Conservation (phyloP, 2,797 vertebrate genomes). For the Clarias platycephalus region DNA sequence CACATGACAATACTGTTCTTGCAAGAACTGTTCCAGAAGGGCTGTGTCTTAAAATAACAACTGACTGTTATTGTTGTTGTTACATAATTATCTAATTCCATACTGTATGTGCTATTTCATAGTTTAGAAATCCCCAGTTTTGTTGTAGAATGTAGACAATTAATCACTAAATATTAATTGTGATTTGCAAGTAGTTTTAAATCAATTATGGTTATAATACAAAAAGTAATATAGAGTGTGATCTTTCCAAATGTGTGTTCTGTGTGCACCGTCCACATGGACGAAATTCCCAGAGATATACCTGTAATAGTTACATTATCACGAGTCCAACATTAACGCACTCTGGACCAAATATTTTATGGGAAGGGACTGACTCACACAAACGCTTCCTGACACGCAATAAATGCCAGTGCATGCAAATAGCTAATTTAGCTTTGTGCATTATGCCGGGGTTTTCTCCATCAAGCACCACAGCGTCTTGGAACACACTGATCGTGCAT, state of each 20-base stretch:
- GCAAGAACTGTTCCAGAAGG: too few relatives aligned
- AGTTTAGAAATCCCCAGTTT: too few relatives aligned
- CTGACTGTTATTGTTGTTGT: too few relatives aligned
- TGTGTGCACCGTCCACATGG: not conserved
- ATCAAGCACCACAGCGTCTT: slow-evolving; percentile 34
- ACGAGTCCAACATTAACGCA: not conserved
- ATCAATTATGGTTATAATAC: not conserved
- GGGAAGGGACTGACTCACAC: too few relatives aligned
- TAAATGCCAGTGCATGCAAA: not conserved
- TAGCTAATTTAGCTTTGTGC: not conserved
- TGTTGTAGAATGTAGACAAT: too few relatives aligned
- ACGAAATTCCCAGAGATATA: not conserved
- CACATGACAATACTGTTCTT: too few relatives aligned
- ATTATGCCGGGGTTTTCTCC: not conserved
- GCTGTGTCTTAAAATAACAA: too few relatives aligned
- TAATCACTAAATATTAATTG: too few relatives aligned
- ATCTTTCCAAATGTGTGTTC: not conserved
- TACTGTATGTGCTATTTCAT: too few relatives aligned
- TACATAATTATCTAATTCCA: too few relatives aligned
- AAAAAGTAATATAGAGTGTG: not conserved
- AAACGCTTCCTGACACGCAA: not conserved
- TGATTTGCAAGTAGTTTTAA: not conserved
- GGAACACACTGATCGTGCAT: slow-evolving; percentile 67
- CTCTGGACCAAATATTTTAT: not conserved
- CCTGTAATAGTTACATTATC: not conserved